Evolutionary conservation across 2,888 invertebrate species (phyloP).

Genomic region (Coelogynopora nodosa): DNA sequence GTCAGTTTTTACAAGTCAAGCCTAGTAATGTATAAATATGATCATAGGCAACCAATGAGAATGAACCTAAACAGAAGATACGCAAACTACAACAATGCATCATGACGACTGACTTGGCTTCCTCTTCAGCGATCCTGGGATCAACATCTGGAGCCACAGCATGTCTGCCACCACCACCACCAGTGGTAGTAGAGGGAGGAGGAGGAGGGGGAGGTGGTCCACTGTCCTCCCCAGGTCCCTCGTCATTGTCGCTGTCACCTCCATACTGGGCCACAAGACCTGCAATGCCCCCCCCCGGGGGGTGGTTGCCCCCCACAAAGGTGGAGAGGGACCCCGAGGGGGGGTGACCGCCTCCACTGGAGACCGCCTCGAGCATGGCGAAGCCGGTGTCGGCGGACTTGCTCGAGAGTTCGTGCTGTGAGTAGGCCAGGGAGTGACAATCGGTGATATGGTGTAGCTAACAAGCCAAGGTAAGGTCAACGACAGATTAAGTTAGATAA

Average conservation of each 20-base stretch:
- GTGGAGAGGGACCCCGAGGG: neutral
- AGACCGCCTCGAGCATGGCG: slow-evolving; percentile 41
- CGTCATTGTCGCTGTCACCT: slow-evolving; percentile 68
- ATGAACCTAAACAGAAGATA: too few species aligned
- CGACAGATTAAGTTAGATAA: too few species aligned
- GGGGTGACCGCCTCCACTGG: neutral
- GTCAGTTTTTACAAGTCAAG: too few species aligned
- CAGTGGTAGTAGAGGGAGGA: slow-evolving; percentile 45
- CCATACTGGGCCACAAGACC: slow-evolving; percentile 73
- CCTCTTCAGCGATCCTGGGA: slow-evolving; percentile 60
- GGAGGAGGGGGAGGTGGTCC: slow-evolving; percentile 48
- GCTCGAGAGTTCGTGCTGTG: slow-evolving; percentile 41
- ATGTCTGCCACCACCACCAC: too few species aligned
- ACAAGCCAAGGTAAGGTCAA: too few species aligned
- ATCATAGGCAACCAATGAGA: too few species aligned
- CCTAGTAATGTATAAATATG: too few species aligned
- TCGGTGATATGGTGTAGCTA: too few species aligned
- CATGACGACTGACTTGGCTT: slow-evolving; percentile 29
- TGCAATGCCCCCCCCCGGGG: slow-evolving; percentile 36
- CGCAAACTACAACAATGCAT: too few species aligned
- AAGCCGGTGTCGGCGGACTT: slow-evolving; percentile 60
- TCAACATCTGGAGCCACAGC: slow-evolving; percentile 8
- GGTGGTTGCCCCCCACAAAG: neutral
- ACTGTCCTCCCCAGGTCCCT: slow-evolving; percentile 66
- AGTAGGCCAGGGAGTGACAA: too few species aligned